Evolutionary conservation across 2,113 vertebrate genomes (phyloP).

Genomic region (Semnopithecus entellus): DNA sequence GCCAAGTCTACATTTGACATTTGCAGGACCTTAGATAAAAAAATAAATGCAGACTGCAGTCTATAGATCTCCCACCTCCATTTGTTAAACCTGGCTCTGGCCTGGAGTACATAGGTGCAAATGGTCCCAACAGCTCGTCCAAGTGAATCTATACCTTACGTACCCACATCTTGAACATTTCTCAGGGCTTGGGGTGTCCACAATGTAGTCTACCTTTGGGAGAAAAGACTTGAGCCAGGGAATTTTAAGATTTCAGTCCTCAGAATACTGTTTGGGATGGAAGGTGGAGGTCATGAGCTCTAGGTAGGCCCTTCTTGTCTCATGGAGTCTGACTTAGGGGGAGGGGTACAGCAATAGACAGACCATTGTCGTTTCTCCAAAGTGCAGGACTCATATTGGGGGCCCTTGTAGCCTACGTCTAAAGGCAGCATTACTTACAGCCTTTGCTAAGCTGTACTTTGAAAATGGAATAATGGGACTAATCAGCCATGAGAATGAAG

Average conservation of each 20-base stretch:
- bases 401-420: not conserved
- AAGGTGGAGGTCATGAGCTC: not conserved
- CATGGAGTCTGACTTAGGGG: not conserved
- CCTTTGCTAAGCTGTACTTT: not conserved
- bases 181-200: not conserved
- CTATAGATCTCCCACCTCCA: not conserved
- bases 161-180: not conserved
- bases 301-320: not conserved
- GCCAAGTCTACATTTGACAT: not conserved
- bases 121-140: not conserved
- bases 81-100: not conserved
- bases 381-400: fast-evolving
- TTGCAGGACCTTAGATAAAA: not conserved
- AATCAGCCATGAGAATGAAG: not conserved
- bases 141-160: not conserved
- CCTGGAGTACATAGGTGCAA: not conserved
- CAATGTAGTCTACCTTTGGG: not conserved
- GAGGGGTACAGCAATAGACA: not conserved
- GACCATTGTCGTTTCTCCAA: not conserved
- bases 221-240: not conserved
- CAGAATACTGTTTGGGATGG: not conserved
- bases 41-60: not conserved
- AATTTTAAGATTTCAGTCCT: not conserved
- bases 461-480: not conserved
- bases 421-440: not conserved